Evolutionary conservation across 2,113 vertebrate genomes (phyloP).

Genomic region (Procapra przewalskii): DNA sequence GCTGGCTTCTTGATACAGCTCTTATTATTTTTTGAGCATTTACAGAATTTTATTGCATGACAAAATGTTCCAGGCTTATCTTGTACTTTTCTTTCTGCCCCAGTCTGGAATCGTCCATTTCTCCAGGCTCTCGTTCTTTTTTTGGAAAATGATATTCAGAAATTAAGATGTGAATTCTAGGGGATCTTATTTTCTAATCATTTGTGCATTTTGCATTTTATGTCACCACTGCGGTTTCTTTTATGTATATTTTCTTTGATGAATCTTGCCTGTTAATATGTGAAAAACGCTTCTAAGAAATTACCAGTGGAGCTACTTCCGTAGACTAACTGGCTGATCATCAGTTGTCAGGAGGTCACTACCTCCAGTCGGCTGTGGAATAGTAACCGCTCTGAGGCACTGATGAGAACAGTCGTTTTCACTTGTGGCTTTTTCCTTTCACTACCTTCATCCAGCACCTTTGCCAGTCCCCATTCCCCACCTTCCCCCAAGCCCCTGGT

Average conservation of each 20-base stretch:
- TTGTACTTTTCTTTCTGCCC: background rate
- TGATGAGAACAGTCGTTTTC: background rate
- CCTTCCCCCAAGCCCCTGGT: background rate
- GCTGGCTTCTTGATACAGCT: background rate
- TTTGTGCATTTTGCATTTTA: conserved; percentile 1
- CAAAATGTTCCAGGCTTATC: background rate
- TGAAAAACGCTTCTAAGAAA: background rate
- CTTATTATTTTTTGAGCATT: background rate
- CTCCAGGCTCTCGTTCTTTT: background rate
- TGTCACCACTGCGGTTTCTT: background rate
- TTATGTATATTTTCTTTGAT: background rate
- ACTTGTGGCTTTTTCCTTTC: background rate
- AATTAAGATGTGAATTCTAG: background rate
- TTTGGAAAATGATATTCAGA: background rate
- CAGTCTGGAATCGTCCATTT: background rate
- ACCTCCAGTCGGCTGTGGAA: background rate
- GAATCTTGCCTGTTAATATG: background rate
- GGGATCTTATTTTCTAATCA: background rate
- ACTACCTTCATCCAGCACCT: background rate
- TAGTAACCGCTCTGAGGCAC: background rate
- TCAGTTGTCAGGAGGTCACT: background rate
- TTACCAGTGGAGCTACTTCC: background rate
- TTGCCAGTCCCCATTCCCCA: background rate
- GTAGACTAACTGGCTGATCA: background rate
- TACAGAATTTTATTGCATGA: background rate